Evolutionary conservation across 2,888 invertebrate genomes (phyloP).

Genomic region (Sinhomidia bicolor): DNA sequence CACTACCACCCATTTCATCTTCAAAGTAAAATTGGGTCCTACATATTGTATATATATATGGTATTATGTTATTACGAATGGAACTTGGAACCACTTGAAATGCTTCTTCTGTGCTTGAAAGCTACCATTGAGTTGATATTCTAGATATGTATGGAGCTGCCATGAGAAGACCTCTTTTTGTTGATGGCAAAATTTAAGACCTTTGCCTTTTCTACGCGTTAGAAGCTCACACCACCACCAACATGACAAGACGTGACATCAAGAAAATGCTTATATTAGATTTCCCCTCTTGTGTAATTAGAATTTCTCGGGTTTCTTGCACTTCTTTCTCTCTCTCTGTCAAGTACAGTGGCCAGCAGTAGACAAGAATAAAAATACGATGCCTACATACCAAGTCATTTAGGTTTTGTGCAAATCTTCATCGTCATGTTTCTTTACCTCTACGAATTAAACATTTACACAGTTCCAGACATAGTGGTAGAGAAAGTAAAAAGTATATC

Average conservation of each 20-base stretch:
- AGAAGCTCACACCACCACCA: no score
- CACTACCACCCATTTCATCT: not conserved
- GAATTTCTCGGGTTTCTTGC: slow-evolving; percentile 30
- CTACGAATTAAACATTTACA: no score
- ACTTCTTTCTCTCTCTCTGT: no score
- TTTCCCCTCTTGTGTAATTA: slow-evolving; percentile 17
- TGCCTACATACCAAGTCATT: not conserved
- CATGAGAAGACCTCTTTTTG: not conserved
- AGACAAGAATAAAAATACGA: not conserved
- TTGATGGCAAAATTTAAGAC: not conserved
- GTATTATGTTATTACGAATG: not conserved
- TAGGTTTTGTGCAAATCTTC: not conserved
- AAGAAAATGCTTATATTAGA: slow-evolving; percentile 15
- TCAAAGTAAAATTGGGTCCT: not conserved
- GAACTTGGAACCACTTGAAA: not conserved
- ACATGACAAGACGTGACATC: not conserved
- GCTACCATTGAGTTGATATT: not conserved
- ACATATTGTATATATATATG: no score
- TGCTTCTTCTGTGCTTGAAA: not conserved
- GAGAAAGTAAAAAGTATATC: no score
- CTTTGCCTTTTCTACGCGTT: not conserved
- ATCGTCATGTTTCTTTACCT: no score
- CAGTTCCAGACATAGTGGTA: no score
- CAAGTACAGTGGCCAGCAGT: not conserved
- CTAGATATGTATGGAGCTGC: not conserved